Conservation (phyloP, 1,140 invertebrate genomes). For the Bombyx mori region DNA sequence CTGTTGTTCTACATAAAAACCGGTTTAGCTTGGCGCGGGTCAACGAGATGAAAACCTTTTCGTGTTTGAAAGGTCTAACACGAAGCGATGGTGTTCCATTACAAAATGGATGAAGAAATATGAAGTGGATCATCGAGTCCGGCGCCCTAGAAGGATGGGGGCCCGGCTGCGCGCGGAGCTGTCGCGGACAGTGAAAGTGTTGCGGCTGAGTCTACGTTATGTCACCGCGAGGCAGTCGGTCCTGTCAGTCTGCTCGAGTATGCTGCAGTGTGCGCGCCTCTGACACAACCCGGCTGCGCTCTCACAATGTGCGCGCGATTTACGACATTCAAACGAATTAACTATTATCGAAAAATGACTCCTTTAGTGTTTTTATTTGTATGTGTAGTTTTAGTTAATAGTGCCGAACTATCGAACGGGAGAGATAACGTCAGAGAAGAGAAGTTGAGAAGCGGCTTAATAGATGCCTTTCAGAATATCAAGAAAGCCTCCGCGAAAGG, state of each 20-base stretch:
- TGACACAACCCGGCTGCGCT: constrained; percentile 15
- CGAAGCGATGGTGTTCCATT: not conserved
- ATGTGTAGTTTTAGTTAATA: constrained; percentile 34
- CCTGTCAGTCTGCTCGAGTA: constrained; percentile 44
- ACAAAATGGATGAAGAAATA: not conserved
- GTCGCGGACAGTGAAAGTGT: constrained; percentile 54
- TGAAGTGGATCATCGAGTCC: constrained; percentile 6
- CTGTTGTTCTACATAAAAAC: too few relatives aligned
- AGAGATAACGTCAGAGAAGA: constrained; percentile 52
- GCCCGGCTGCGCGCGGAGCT: constrained; percentile 25
- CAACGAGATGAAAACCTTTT: too few relatives aligned
- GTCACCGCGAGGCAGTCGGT: constrained; percentile 32
- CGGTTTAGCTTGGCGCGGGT: not conserved
- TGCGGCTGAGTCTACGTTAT: constrained; percentile 44
- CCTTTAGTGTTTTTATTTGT: constrained; percentile 44
- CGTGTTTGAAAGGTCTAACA: too few relatives aligned
- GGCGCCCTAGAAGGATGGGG: constrained; percentile 49
- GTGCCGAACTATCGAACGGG: constrained; percentile 26
- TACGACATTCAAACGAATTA: constrained; percentile 20
- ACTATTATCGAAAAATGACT: constrained; percentile 35
- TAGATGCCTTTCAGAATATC: constrained; percentile 63
- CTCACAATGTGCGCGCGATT: constrained; percentile 41
- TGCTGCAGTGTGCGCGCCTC: constrained; percentile 52
- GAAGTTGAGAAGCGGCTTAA: constrained; percentile 52
- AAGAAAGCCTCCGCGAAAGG: constrained; percentile 56